Base-by-base conservation (phyloP, 2,888 invertebrate genomes). In the Archips xylosteana region DNA sequence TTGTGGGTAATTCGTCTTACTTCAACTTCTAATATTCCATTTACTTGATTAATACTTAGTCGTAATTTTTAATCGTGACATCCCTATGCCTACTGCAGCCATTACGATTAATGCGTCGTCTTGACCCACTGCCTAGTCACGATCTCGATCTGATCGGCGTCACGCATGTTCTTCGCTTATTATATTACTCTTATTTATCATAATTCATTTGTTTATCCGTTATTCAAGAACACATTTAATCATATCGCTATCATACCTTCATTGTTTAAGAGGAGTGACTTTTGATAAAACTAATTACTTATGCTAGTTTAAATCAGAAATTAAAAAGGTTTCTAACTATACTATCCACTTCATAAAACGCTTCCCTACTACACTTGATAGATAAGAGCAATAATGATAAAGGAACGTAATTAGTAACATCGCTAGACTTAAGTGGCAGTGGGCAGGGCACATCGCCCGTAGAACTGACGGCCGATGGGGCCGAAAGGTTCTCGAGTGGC, bases 81-180 rank as follows among this genome's bases (percentile, higher is more conserved):
- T 73, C 73, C 73, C 68, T 73, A 69, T 57, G 63, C 72, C 72
- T 71, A 57, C 72, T 57, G 72, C 66, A 83, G 82, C 81, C 80
- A 87, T 86, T 87, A 85, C 82, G 81, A 85, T 87, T 88, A 89
- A 89, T 88, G 87, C 86, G 85, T 82, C 83, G 82, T 82, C 84
- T 87, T 90, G 91, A 91, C 92, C 91, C 81, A 91, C 86, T 90
- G 84, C 75, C 85, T 80, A 87, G 90, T 92, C 91, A 92, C 90
- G 91, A 73, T 60, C 68, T 51, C 49, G 63, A 73, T 69, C 63
- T 57, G 59, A 69, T 63, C 57, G 34, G 45, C 62, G 62, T 54
- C 73, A 73, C 68, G 73, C 73, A 68, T 73, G 65, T 68, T 54
- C 54, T 49, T 71, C 71, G 51, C 71, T 71, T 36, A 63, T 72